phyloP scores from a whole-genome alignment of 2,113 vertebrate genomes.

The Mobula birostris region DNA sequence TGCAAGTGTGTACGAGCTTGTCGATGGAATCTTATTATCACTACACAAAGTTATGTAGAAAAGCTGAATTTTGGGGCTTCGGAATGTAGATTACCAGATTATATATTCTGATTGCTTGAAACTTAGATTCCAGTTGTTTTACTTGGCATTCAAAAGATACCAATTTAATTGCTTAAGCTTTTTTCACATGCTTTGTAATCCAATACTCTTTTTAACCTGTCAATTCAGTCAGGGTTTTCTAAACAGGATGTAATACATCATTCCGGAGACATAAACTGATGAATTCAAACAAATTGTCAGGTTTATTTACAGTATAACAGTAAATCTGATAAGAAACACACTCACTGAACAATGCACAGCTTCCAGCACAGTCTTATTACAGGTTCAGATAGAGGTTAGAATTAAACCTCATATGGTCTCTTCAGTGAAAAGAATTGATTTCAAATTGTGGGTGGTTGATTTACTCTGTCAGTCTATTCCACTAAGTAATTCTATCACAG shows the following conservation, averaged over 20 bases:
- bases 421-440: not conserved
- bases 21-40: not conserved
- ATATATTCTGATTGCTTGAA: not conserved
- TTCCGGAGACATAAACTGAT: not conserved
- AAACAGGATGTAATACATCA: not conserved
- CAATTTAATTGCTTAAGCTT: too few species aligned
- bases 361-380: constrained; percentile 29
- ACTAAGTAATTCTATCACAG: not conserved
- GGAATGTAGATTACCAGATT: not conserved
- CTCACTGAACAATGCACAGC: not conserved
- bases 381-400: not conserved
- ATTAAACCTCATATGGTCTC: not conserved
- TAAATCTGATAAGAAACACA: not conserved
- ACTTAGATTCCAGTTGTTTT: not conserved
- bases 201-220: not conserved
- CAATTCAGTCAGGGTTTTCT: constrained; percentile 9
- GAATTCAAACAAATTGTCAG: not conserved
- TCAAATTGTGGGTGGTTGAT: not conserved
- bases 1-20: not conserved
- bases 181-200: not conserved
- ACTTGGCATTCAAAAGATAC: not conserved
- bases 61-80: not conserved
- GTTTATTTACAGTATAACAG: not conserved
- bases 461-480: constrained; percentile 1
- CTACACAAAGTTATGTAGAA: not conserved